A percentile compares a stretch with the other conserved stretches of the same genome.
phyloP scores from a whole-genome alignment of 1,140 invertebrate genomes.

The Drosophila leontia region DNA sequence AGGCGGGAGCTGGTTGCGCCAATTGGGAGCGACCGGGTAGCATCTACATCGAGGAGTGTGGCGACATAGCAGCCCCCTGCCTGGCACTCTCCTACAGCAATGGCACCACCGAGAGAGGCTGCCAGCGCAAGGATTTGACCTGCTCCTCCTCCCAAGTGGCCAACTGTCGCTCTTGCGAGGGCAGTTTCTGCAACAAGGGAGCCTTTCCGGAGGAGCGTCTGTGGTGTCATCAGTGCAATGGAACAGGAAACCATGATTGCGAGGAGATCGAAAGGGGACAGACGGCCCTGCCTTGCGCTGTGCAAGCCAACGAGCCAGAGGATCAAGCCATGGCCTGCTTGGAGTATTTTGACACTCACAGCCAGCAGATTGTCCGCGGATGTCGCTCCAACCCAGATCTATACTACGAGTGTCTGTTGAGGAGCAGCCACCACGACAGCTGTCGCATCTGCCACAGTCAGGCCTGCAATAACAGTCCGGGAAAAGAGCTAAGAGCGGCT shows the following conservation, averaged over 20 bases:
- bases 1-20: slow-evolving; percentile 55
- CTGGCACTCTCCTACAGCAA: slow-evolving; percentile 45
- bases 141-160: slow-evolving; percentile 30
- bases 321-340: slow-evolving; percentile 50
- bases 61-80: slow-evolving; percentile 42
- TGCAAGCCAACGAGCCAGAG: slow-evolving; percentile 50
- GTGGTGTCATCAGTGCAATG: slow-evolving; percentile 71
- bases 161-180: slow-evolving; percentile 57
- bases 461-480: slow-evolving; percentile 67
- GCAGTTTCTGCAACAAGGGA: slow-evolving; percentile 76
- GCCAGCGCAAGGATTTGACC: slow-evolving; percentile 48
- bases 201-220: slow-evolving; percentile 61
- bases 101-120: slow-evolving; percentile 63
- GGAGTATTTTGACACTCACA: slow-evolving; percentile 62
- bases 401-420: slow-evolving; percentile 69
- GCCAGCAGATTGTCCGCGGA: slow-evolving; percentile 51
- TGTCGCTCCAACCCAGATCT: slow-evolving; percentile 60
- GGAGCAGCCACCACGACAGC: slow-evolving; percentile 17
- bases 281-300: slow-evolving; percentile 46
- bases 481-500: slow-evolving; percentile 10
- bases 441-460: slow-evolving; percentile 55
- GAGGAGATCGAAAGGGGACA: slow-evolving; percentile 33
- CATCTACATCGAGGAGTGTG: slow-evolving; percentile 71
- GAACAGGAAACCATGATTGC: slow-evolving; percentile 23
- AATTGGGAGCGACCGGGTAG: slow-evolving; percentile 68